These are phyloP conservation scores for Drosophila teissieri DNA, from an alignment of 1,140 invertebrate species.

Conservation along the genomic window DNA sequence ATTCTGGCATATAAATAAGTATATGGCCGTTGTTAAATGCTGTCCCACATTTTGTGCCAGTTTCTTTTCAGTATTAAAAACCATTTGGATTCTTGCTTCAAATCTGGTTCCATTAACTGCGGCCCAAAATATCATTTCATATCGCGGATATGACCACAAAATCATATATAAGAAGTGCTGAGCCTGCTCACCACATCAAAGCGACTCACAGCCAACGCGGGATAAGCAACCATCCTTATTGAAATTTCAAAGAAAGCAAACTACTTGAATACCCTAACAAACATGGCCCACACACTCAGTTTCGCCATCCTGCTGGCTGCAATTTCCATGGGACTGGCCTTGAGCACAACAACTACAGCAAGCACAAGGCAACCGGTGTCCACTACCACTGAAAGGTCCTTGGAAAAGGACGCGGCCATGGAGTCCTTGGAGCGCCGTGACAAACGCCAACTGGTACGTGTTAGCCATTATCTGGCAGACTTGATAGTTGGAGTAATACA, in stretches of 20 bases:
- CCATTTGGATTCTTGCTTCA: not conserved
- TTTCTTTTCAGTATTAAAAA: slow-evolving; percentile 10
- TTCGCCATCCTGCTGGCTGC: slow-evolving; percentile 38
- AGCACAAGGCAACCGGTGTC: not conserved
- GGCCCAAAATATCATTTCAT: slow-evolving; percentile 1
- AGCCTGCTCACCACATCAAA: slow-evolving; percentile 13
- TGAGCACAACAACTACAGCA: slow-evolving; percentile 16
- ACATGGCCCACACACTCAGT: slow-evolving; percentile 50
- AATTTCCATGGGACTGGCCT: slow-evolving; percentile 3
- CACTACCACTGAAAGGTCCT: not conserved
- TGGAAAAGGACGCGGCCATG: not conserved
- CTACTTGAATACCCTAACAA: not conserved
- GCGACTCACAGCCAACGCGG: slow-evolving; percentile 9
- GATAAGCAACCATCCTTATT: not conserved
- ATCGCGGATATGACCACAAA: not conserved
- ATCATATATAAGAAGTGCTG: slow-evolving; percentile 37
- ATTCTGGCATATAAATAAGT: not conserved
- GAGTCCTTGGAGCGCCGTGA: slow-evolving; percentile 32
- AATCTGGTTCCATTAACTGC: slow-evolving; percentile 18
- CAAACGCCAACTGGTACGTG: slow-evolving; percentile 61
- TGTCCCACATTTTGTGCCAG: slow-evolving; percentile 47
- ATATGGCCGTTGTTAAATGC: slow-evolving; percentile 4
- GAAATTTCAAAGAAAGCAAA: not conserved
- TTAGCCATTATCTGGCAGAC: too few relatives aligned
- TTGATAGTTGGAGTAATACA: too few relatives aligned